A percentile compares a stretch with the other conserved stretches of the same genome.
Conservation (phyloP, 1,140 invertebrate species). For the Heliothis virescens region DNA sequence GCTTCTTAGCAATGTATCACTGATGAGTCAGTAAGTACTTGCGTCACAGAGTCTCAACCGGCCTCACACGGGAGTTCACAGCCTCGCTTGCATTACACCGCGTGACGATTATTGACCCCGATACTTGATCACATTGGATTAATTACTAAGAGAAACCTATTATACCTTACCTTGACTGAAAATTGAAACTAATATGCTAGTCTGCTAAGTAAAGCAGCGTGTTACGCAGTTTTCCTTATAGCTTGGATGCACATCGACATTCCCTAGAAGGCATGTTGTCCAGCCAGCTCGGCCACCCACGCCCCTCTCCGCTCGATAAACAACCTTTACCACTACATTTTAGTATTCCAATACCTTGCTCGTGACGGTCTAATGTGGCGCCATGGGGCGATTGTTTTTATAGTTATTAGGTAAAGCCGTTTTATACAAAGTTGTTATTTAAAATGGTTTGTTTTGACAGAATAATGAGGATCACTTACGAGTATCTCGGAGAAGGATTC, state of each 20-base stretch:
- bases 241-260: slow-evolving; percentile 74
- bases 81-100: slow-evolving; percentile 58
- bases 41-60: slow-evolving; percentile 64
- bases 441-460: slow-evolving; percentile 11
- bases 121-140: slow-evolving; percentile 34
- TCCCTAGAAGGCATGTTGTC: slow-evolving; percentile 78
- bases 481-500: background rate
- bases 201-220: slow-evolving; percentile 41
- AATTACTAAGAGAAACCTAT: slow-evolving; percentile 30
- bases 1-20: slow-evolving; percentile 63
- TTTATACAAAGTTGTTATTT: slow-evolving; percentile 27
- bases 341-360: slow-evolving; percentile 57
- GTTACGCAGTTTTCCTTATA: slow-evolving; percentile 70
- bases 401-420: slow-evolving; percentile 50
- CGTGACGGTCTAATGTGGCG: slow-evolving; percentile 59
- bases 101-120: slow-evolving; percentile 73
- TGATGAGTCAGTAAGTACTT: slow-evolving; percentile 71
- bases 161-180: slow-evolving; percentile 7
- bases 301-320: slow-evolving; percentile 59
- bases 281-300: slow-evolving; percentile 67
- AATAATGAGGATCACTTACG: too few relatives aligned
- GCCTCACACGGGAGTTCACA: slow-evolving; percentile 57
- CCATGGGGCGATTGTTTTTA: slow-evolving; percentile 57
- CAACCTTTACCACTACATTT: slow-evolving; percentile 53
- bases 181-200: slow-evolving; percentile 27